Evolutionary conservation across 2,888 invertebrate genomes (phyloP).

Genomic region (Cheilosia variabilis): DNA sequence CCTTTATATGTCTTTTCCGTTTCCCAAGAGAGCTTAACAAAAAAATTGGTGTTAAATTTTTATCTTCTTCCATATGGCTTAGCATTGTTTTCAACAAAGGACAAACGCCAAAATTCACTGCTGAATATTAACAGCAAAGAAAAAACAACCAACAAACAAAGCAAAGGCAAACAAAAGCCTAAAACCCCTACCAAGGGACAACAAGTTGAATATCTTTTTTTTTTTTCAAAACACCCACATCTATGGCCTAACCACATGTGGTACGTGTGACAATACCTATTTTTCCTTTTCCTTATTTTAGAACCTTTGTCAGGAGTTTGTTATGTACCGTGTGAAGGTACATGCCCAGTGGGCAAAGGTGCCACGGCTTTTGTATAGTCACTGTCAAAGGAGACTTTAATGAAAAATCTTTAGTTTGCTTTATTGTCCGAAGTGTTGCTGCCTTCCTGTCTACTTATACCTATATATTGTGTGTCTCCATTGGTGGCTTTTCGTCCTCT

Average conservation of each 20-base stretch:
- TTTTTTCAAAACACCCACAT: background rate
- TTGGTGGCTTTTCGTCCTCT: constrained; percentile 11
- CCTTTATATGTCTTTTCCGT: too few species aligned
- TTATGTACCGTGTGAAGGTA: background rate
- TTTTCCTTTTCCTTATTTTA: constrained; percentile 31
- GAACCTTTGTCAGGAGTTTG: constrained; percentile 42
- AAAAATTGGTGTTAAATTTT: background rate
- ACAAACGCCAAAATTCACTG: constrained; percentile 13
- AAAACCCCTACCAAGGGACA: constrained; percentile 34
- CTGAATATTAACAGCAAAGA: constrained; percentile 15
- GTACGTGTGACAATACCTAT: constrained; percentile 42
- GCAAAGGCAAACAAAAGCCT: background rate
- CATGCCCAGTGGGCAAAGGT: constrained; percentile 18
- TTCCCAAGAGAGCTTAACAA: background rate
- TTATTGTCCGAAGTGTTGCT: constrained; percentile 25
- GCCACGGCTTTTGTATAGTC: constrained; percentile 40
- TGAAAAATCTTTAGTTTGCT: constrained; percentile 43
- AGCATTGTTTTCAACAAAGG: constrained; percentile 7
- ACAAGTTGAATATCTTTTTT: constrained; percentile 52
- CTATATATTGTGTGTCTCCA: constrained; percentile 3
- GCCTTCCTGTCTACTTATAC: background rate
- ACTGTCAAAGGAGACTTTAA: constrained; percentile 50
- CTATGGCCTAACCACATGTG: constrained; percentile 45
- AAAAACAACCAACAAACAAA: background rate
- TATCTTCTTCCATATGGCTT: background rate